Evolutionary conservation across 2,113 vertebrate species (phyloP), one percentile per base, ranked within the genome.

Genomic region (Monopterus albus): DNA sequence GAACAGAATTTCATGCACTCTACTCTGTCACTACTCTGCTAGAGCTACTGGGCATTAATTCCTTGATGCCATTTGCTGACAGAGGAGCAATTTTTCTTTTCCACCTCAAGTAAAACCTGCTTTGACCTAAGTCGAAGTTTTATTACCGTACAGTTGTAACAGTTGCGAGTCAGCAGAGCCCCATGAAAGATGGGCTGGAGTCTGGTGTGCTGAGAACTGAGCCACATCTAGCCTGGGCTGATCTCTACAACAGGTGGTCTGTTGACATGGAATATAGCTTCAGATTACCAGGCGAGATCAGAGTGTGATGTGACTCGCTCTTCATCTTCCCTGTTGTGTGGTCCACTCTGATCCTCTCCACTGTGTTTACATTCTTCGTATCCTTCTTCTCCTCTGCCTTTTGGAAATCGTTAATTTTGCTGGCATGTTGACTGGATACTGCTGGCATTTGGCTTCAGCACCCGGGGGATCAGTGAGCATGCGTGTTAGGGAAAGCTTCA

Each of bases 351-450:
- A 82, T 81, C 77, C 47, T 64, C 40, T 75, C 29, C 73, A 49
- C 81, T 80, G 56, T 87, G 78, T 89, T 89, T 91, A 87, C 85
- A 88, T 89, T 88, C 81, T 66, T 79, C 9, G 31, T 25, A 20
- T 80, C 52, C 59, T 65, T 36, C 36, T 18, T 57, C 75, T 68
- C 25, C 75, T 69, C 35, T 43, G 73, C 62, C 60, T 85, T 79
- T 78, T 83, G 52, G 61, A 86, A 88, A 86, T 68, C 31, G 61
- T 86, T 87, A 68, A 79, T 74, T 79, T 61, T 60, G 13, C 53
- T 59, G 81, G 77, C 72, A 81, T 76, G 83, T 70, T 83, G 71
- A 85, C 76, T 71, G 61, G 75, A 80, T 52, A 53, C 60, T 29
- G 52, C 68, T 1, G n/a, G 50, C 56, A 45, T 74, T 84, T 2